Conservation (phyloP, 2,888 invertebrate species). For the Hydrotaea cyrtoneurina region DNA sequence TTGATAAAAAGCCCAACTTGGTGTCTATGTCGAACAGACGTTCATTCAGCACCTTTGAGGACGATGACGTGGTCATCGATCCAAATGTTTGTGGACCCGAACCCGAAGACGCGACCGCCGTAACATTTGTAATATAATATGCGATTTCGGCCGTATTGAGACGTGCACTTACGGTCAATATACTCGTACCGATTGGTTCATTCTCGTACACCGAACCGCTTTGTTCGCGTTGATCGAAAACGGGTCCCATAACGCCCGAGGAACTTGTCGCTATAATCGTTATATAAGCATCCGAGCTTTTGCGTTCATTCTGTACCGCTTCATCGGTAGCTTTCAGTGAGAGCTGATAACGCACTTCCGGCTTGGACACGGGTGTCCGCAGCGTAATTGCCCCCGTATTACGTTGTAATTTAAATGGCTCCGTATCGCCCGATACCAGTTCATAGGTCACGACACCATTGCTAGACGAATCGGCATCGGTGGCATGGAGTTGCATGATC, state of each 20-base stretch:
- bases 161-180: slow-evolving; percentile 89
- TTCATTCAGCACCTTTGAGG: slow-evolving; percentile 80
- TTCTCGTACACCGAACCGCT: slow-evolving; percentile 93
- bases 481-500: slow-evolving; percentile 90
- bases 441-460: slow-evolving; percentile 96
- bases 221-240: slow-evolving; percentile 85
- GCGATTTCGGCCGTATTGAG: slow-evolving; percentile 87
- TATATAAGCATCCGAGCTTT: slow-evolving; percentile 92
- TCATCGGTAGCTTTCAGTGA: slow-evolving; percentile 95
- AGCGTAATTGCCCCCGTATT: slow-evolving; percentile 88
- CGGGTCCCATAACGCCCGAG: slow-evolving; percentile 80
- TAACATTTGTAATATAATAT: slow-evolving; percentile 95
- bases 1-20: slow-evolving; percentile 92
- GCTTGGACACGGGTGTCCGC: slow-evolving; percentile 83
- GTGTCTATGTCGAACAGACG: slow-evolving; percentile 95
- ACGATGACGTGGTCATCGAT: neutral
- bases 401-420: slow-evolving; percentile 90
- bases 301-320: slow-evolving; percentile 92
- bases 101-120: slow-evolving; percentile 75
- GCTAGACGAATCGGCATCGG: slow-evolving; percentile 93
- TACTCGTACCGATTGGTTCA: slow-evolving; percentile 92
- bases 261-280: slow-evolving; percentile 87
- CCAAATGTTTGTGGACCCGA: slow-evolving; percentile 42
- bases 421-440: slow-evolving; percentile 88
- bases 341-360: slow-evolving; percentile 90